Evolutionary conservation across 2,113 vertebrate species (phyloP), one percentile per base, ranked within the genome.

Genomic region (Dasypus novemcinctus): DNA sequence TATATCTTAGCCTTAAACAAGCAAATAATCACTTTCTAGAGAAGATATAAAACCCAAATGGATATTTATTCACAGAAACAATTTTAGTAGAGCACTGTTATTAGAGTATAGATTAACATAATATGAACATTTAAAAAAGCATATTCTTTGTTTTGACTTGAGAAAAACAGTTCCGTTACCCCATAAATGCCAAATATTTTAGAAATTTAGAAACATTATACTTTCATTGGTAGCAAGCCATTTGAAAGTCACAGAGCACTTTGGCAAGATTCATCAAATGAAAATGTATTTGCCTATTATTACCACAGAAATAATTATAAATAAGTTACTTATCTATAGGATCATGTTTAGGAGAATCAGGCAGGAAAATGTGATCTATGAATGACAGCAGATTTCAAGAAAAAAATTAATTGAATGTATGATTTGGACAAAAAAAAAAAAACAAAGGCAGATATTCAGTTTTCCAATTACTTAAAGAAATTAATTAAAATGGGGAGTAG

Each of bases 201-300:
- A 0, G 23, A 96, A 96, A 97, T 91, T 54, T 49, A 85, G 79
- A 95, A 95, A 90, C 36, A 96, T 95, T 97, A 63, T 94, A 27
- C 90, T 95, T 95, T 61, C 82, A 90, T 88, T 96, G 90, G 31
- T 79, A 78, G n/a, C 49, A 89, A 97, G 78, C 81, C 66, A 86
- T 21, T n/a, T 83, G 90, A 96, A 96, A 97, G 94, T 96, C 97
- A 93, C 0, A 0, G 43, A 71, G 74, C 85, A 95, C 80, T 72
- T 18, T 94, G 80, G 79, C 18, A 54, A 71, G 0, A 17, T 76
- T 69, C 78, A 63, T 0, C 2, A 83, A 95, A 95, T 93, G 57
- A 97, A 96, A 64, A 69, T 57, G 49, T 27, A 43, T 33, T 83
- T 15, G 8, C 7, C 9, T 90, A 52, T 66, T 21, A 63, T 90